These are phyloP conservation scores for Pristionchus entomophagus DNA, from an alignment of 2,888 invertebrate species.

Conservation along the genomic window DNA sequence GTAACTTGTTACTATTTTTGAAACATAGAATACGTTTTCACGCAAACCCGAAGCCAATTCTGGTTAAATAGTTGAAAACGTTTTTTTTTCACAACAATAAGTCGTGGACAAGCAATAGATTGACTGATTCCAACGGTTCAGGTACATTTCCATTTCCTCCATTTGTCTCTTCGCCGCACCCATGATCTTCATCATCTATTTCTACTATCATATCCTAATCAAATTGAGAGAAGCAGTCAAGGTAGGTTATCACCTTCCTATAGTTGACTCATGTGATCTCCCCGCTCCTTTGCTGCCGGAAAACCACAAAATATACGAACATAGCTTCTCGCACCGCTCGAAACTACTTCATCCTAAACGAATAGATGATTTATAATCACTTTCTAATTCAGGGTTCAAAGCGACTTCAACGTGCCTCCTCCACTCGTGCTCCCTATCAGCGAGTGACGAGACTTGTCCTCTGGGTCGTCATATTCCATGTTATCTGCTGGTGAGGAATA, in stretches of 20 bases:
- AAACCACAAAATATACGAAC: background rate
- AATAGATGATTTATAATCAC: no score
- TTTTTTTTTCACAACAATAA: background rate
- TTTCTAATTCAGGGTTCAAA: slow-evolving; percentile 59
- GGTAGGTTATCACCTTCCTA: slow-evolving; percentile 34
- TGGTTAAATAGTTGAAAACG: no score
- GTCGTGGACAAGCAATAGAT: no score
- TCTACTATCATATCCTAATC: slow-evolving; percentile 73
- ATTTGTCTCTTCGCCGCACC: slow-evolving; percentile 74
- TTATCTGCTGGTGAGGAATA: slow-evolving; percentile 71
- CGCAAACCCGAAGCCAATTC: no score
- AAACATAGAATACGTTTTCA: no score
- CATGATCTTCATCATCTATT: slow-evolving; percentile 69
- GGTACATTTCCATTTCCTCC: slow-evolving; percentile 73
- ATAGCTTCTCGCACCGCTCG: no score
- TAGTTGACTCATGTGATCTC: no score
- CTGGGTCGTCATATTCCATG: slow-evolving; percentile 74
- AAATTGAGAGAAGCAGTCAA: slow-evolving; percentile 72
- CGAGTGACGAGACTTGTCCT: slow-evolving; percentile 74
- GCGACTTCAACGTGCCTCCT: slow-evolving; percentile 65
- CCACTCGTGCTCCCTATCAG: slow-evolving; percentile 71
- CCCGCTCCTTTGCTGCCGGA: no score
- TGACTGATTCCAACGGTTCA: slow-evolving; percentile 51
- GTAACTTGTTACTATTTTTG: background rate
- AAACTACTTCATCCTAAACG: no score